phyloP scores from a whole-genome alignment of 1,140 invertebrate species.

The Drosophila suzukii region DNA sequence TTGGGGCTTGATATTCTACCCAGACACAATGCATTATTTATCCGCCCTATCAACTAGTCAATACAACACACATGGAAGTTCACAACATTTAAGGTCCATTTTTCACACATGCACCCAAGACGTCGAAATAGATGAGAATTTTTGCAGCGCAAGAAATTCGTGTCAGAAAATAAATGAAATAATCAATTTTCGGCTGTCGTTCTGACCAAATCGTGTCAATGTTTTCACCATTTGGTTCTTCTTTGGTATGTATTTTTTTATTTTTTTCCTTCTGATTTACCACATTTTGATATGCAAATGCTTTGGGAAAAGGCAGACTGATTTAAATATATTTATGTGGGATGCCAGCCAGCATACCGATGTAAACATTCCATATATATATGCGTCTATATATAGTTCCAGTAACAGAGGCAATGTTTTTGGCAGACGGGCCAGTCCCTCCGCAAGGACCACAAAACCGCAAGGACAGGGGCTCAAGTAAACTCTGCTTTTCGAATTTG shows the following conservation, averaged over 20 bases:
- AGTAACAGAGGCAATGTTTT: conserved; percentile 44
- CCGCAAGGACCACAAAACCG: conserved; percentile 10
- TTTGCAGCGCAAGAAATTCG: conserved; percentile 24
- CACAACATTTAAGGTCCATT: conserved; percentile 42
- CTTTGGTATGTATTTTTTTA: conserved; percentile 12
- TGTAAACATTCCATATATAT: conserved; percentile 5
- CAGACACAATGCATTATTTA: conserved; percentile 58
- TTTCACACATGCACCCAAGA: conserved; percentile 43
- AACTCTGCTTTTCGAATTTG: conserved; percentile 42
- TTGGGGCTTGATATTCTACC: neutral
- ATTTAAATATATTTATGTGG: conserved; percentile 62
- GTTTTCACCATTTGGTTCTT: conserved; percentile 14
- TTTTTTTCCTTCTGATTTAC: conserved; percentile 24
- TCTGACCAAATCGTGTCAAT: conserved; percentile 65
- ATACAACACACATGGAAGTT: conserved; percentile 33
- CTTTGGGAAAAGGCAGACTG: conserved; percentile 49
- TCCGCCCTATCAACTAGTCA: conserved; percentile 51
- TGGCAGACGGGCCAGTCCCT: conserved; percentile 2
- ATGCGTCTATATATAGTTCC: conserved; percentile 7
- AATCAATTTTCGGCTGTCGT: conserved; percentile 71
- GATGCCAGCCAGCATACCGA: conserved; percentile 7
- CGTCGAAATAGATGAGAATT: conserved; percentile 58
- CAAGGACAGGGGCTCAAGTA: conserved; percentile 28
- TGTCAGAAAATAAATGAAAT: conserved; percentile 68
- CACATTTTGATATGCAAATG: conserved; percentile 74